phyloP scores from a whole-genome alignment of 2,888 invertebrate genomes.

The Mechanitis messenoides region DNA sequence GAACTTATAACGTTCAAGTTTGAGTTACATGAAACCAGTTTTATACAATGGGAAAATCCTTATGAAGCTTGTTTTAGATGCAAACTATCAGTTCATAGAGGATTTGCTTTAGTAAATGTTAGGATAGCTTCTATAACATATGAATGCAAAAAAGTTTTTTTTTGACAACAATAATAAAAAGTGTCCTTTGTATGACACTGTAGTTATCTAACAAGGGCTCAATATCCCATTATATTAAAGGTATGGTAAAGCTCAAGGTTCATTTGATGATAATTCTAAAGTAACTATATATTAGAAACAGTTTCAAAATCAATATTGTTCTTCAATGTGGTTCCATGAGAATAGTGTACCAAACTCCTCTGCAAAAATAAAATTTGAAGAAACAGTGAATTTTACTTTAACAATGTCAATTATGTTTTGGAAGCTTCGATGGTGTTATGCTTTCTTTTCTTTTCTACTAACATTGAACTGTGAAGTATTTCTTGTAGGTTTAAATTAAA shows the following conservation, averaged over 20 bases:
- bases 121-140: too few relatives aligned
- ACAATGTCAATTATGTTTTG: not conserved
- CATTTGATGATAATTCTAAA: too few relatives aligned
- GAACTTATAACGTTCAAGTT: conserved; percentile 38
- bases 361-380: not conserved
- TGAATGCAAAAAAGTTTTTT: too few relatives aligned
- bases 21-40: conserved; percentile 49
- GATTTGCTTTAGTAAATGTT: too few relatives aligned
- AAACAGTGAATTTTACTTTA: not conserved
- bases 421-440: not conserved
- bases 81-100: conserved; percentile 23
- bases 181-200: too few relatives aligned
- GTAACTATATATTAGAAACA: not conserved
- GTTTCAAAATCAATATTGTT: not conserved
- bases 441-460: not conserved
- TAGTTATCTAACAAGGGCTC: too few relatives aligned
- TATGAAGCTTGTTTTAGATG: conserved; percentile 40
- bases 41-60: conserved; percentile 39
- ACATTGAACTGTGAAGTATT: not conserved
- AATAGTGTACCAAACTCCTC: not conserved
- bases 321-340: not conserved
- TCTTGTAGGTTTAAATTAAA: not conserved
- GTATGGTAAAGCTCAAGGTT: too few relatives aligned
- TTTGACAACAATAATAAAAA: too few relatives aligned
- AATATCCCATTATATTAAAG: too few relatives aligned